phyloP scores from a whole-genome alignment of 2,888 invertebrate genomes.

The Cancer borealis region DNA sequence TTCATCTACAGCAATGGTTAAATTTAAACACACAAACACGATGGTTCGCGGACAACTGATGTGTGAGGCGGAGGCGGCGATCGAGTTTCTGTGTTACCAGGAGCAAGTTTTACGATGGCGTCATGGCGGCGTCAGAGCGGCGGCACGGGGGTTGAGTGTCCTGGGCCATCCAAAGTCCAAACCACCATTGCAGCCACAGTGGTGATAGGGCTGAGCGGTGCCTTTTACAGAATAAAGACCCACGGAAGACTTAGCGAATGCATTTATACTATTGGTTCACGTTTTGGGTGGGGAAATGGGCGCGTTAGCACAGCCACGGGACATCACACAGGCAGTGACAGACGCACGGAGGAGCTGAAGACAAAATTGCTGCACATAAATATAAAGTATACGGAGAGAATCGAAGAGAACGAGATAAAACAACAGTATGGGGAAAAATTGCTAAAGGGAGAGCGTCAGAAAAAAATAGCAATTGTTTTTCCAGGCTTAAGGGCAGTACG shows the following conservation, averaged over 20 bases:
- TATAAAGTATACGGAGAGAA: background rate
- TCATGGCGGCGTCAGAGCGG: background rate
- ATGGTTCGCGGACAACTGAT: background rate
- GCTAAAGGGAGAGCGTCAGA: background rate
- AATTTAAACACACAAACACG: background rate
- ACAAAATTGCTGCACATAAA: background rate
- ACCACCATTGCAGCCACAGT: background rate
- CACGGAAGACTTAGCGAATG: background rate
- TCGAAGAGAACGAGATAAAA: background rate
- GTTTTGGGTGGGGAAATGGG: background rate
- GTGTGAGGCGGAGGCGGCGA: too few relatives aligned
- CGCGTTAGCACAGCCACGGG: background rate
- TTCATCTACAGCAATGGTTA: background rate
- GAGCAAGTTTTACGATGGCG: too few relatives aligned
- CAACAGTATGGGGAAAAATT: background rate
- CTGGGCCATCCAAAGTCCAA: background rate
- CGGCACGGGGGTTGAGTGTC: constrained; percentile 8
- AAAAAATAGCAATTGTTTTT: background rate
- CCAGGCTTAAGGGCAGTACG: background rate
- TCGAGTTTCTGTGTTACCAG: too few relatives aligned
- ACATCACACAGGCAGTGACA: background rate
- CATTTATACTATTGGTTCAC: background rate
- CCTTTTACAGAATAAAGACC: background rate
- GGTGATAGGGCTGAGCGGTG: background rate
- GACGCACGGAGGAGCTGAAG: background rate